Evolutionary conservation across 2,113 vertebrate species (phyloP).

Genomic region (Ancistrus triradiatus): DNA sequence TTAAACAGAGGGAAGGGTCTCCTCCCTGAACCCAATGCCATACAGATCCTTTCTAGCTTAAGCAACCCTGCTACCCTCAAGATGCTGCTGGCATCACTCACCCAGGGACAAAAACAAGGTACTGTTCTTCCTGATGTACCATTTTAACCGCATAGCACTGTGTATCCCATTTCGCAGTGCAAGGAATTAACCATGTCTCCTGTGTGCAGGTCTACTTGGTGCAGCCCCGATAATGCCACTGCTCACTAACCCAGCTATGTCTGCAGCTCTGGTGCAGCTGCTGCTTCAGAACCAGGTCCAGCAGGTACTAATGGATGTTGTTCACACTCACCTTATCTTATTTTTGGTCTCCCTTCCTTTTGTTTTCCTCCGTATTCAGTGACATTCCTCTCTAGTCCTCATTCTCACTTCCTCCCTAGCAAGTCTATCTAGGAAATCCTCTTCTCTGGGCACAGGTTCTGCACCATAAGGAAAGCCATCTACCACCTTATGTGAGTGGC

Average conservation of each 20-base stretch:
- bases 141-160: too few species aligned
- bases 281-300: slow-evolving; percentile 83
- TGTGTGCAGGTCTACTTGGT: slow-evolving; percentile 77
- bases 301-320: slow-evolving; percentile 66
- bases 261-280: slow-evolving; percentile 80
- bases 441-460: slow-evolving; percentile 74
- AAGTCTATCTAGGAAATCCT: slow-evolving; percentile 71
- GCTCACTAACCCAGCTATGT: slow-evolving; percentile 76
- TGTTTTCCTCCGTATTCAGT: neutral
- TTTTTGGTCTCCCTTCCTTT: too few species aligned
- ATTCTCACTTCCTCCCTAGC: slow-evolving; percentile 51
- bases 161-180: neutral
- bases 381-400: slow-evolving; percentile 10
- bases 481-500: slow-evolving; percentile 68
- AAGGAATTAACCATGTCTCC: slow-evolving; percentile 4
- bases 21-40: slow-evolving; percentile 82
- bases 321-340: neutral
- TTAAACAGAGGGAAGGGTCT: slow-evolving; percentile 89
- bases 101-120: slow-evolving; percentile 83
- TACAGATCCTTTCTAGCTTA: slow-evolving; percentile 83
- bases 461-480: slow-evolving; percentile 68
- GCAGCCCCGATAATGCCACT: slow-evolving; percentile 76
- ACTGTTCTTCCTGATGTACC: neutral
- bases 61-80: slow-evolving; percentile 83
- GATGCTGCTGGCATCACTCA: slow-evolving; percentile 80